phyloP scores from a whole-genome alignment of 2,797 vertebrate species.

The Anabacerthia variegaticeps region DNA sequence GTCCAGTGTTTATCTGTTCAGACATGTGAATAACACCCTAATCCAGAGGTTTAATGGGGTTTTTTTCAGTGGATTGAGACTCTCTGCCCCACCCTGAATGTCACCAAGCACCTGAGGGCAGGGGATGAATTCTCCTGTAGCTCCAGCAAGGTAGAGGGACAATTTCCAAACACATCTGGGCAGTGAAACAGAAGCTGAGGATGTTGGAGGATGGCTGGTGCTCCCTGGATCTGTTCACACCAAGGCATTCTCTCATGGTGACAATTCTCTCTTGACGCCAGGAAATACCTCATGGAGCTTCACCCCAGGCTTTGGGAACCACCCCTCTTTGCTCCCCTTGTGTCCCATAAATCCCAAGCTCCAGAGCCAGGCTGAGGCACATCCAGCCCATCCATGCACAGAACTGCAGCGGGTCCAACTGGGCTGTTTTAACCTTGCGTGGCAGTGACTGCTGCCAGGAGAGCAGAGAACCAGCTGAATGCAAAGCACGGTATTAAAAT shows the following conservation, averaged over 20 bases:
- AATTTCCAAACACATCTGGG: not conserved
- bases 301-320: not conserved
- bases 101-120: rapidly evolving
- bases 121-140: rapidly evolving
- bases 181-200: not conserved
- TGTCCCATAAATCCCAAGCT: rapidly evolving
- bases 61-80: not conserved
- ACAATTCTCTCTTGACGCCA: too few relatives aligned
- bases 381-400: not conserved
- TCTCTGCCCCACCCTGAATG: not conserved
- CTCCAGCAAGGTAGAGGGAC: rapidly evolving
- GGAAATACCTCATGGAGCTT: not conserved
- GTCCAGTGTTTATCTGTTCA: rapidly evolving
- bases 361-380: not conserved
- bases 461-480: not conserved
- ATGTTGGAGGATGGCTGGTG: rapidly evolving
- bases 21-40: rapidly evolving
- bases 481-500: not conserved
- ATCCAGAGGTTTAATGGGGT: rapidly evolving
- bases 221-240: not conserved
- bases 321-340: rapidly evolving
- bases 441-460: not conserved
- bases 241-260: rapidly evolving
- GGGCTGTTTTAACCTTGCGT: not conserved
- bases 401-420: not conserved